Evolutionary conservation across 2,113 vertebrate genomes (phyloP).

Genomic region (Ochotona princeps): DNA sequence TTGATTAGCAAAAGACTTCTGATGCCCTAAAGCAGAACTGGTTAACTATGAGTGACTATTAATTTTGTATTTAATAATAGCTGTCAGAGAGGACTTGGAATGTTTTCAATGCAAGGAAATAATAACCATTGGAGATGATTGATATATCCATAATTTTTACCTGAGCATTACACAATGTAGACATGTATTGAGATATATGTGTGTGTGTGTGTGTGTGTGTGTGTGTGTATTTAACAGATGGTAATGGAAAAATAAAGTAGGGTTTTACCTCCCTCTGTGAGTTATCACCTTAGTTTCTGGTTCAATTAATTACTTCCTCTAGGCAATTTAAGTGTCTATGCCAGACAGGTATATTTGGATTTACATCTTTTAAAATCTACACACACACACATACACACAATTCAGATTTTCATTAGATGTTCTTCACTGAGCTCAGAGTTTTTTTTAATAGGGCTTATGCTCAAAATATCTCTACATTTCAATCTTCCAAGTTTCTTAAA

Average conservation of each 20-base stretch:
- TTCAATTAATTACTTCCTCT: neutral
- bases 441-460: neutral
- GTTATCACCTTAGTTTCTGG: neutral
- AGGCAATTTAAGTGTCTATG: neutral
- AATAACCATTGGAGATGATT: no score
- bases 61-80: no score
- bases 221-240: no score
- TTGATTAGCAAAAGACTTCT: no score
- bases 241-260: neutral
- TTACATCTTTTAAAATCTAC: constrained; percentile 20
- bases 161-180: no score
- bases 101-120: no score
- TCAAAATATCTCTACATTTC: constrained; percentile 24
- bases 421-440: constrained; percentile 6
- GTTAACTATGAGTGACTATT: no score
- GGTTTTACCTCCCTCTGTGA: neutral
- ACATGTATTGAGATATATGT: no score
- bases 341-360: constrained; percentile 12
- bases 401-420: neutral
- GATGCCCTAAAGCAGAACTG: no score
- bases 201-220: no score
- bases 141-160: no score
- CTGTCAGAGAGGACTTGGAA: no score
- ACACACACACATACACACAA: neutral
- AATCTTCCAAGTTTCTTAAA: neutral